A percentile compares a stretch with the other conserved stretches of the same genome.
Conservation (phyloP, 2,797 vertebrate genomes). For the Mormyrops attenuatus region DNA sequence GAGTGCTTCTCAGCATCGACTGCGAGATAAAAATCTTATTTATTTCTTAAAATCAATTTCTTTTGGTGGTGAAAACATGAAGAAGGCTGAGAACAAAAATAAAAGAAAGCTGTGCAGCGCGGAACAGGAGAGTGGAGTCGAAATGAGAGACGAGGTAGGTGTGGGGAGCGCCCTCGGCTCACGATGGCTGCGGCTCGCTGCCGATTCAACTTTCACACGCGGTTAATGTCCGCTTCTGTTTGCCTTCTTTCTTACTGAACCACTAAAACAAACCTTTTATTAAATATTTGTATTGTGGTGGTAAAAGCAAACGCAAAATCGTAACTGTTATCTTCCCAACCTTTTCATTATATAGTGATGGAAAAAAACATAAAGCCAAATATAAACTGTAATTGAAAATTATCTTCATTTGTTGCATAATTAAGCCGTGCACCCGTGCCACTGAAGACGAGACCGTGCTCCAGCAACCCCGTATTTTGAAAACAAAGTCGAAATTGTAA, state of each 20-base stretch:
- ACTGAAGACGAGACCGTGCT: neutral
- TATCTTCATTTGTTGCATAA: slow-evolving; percentile 3
- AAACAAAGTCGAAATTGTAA: neutral
- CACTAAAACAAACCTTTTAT: neutral
- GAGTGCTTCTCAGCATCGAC: neutral
- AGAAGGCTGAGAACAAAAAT: slow-evolving; percentile 54
- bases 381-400: neutral
- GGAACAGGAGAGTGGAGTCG: slow-evolving; percentile 41
- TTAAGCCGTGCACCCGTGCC: neutral
- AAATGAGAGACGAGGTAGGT: slow-evolving; percentile 60
- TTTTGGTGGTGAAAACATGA: slow-evolving; percentile 43
- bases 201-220: neutral
- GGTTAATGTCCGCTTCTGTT: neutral
- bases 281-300: neutral
- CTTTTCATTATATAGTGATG: neutral
- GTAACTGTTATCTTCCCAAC: neutral
- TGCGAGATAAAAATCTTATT: neutral
- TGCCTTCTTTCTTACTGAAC: neutral
- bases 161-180: neutral
- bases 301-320: neutral
- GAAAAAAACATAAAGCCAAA: neutral
- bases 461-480: neutral
- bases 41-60: neutral
- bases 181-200: neutral
- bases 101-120: slow-evolving; percentile 58